A percentile compares a stretch with the other conserved stretches of the same genome.
Evolutionary conservation across 2,113 vertebrate species (phyloP).

Genomic region (Empidonax traillii): DNA sequence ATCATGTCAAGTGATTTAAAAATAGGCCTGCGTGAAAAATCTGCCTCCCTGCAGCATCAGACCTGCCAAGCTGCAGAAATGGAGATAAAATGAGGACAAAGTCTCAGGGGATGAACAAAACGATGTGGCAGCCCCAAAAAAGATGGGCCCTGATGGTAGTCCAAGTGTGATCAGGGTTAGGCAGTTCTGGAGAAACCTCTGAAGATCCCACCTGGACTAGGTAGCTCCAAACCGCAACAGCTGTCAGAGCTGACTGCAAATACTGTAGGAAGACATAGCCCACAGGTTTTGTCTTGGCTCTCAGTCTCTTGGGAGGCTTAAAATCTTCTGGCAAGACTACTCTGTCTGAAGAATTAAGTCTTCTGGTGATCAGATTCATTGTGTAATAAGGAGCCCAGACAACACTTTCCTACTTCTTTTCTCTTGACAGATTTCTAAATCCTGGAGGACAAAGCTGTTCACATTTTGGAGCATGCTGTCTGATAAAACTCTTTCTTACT

Average conservation of each 20-base stretch:
- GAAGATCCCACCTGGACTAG: not conserved
- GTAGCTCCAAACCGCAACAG: not conserved
- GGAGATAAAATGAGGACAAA: constrained; percentile 50
- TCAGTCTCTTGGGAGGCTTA: not conserved
- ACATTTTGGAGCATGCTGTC: not conserved
- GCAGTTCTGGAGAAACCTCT: not conserved
- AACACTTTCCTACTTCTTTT: not conserved
- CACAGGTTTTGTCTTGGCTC: not conserved
- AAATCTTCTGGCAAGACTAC: not conserved
- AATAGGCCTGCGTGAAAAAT: constrained; percentile 41
- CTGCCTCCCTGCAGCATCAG: constrained; percentile 1
- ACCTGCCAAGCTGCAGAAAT: constrained; percentile 1
- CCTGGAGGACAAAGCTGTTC: not conserved
- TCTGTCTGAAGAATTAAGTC: not conserved
- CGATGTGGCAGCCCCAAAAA: not conserved
- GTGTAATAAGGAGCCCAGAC: not conserved
- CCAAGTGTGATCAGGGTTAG: not conserved
- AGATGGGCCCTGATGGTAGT: not conserved
- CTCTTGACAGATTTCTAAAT: not conserved
- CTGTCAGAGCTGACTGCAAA: not conserved
- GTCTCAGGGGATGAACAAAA: not conserved
- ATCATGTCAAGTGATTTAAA: constrained; percentile 38
- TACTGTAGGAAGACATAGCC: not conserved
- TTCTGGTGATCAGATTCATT: not conserved
- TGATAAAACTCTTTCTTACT: not conserved